phyloP scores from a whole-genome alignment of 1,140 invertebrate species.

The Sycophaga agraensis region DNA sequence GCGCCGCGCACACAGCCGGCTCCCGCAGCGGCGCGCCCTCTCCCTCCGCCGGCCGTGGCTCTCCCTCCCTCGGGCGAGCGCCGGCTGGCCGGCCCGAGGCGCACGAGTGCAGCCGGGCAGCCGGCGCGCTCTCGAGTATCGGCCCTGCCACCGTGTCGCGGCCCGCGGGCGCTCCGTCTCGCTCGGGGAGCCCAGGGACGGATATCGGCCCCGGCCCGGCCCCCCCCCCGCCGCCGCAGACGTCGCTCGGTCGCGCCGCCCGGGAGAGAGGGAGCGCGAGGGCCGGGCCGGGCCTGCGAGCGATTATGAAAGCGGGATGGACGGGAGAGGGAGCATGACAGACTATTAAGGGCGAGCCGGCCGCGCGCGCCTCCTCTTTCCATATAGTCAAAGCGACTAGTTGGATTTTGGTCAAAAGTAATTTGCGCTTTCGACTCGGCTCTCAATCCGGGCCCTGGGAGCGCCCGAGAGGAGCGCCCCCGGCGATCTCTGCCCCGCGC shows the following conservation, averaged over 20 bases:
- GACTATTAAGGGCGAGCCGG: constrained; percentile 18
- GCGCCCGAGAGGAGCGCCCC: too few species aligned
- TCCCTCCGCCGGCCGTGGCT: too few species aligned
- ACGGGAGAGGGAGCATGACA: constrained; percentile 9
- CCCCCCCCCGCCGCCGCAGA: constrained; percentile 14
- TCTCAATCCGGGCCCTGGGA: too few species aligned
- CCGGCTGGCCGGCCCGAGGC: too few species aligned
- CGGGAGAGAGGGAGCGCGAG: background rate
- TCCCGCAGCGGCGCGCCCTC: too few species aligned
- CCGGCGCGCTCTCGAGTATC: constrained; percentile 11
- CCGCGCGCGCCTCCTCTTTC: constrained; percentile 1
- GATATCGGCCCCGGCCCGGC: constrained; percentile 17
- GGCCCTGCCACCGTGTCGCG: constrained; percentile 16
- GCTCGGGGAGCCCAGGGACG: constrained; percentile 1
- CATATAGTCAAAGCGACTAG: constrained; percentile 1
- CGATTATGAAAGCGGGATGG: constrained; percentile 7
- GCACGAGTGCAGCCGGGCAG: too few species aligned
- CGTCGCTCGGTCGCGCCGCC: constrained; percentile 4
- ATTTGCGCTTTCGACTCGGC: too few species aligned
- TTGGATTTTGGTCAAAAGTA: constrained; percentile 16
- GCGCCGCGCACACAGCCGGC: background rate
- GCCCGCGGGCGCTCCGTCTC: background rate
- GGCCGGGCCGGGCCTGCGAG: background rate
- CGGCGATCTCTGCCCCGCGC: too few species aligned
- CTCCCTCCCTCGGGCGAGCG: too few species aligned